Conservation (phyloP, 2,888 invertebrate genomes). For the Eristalinus sepulchralis region DNA sequence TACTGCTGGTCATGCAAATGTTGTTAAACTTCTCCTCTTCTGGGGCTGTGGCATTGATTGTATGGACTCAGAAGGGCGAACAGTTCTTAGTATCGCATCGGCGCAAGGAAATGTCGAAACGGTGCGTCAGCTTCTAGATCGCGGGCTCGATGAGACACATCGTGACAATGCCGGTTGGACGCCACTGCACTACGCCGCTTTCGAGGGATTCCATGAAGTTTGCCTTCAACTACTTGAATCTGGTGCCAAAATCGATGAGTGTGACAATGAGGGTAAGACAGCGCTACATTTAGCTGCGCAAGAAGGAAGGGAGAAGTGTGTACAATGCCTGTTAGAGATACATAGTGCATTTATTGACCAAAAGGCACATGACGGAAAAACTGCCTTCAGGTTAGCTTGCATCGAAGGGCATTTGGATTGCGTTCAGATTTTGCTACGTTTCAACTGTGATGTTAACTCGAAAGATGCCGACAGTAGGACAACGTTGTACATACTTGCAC, state of each 20-base stretch:
- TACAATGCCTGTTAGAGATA: slow-evolving; percentile 85
- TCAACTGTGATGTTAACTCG: slow-evolving; percentile 92
- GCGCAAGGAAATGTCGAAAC: slow-evolving; percentile 94
- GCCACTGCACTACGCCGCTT: slow-evolving; percentile 96
- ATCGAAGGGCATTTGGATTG: slow-evolving; percentile 87
- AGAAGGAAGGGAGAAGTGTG: slow-evolving; percentile 88
- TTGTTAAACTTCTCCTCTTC: slow-evolving; percentile 92
- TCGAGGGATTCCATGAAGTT: slow-evolving; percentile 86
- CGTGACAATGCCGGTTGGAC: slow-evolving; percentile 98
- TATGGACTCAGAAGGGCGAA: slow-evolving; percentile 96
- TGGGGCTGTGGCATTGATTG: slow-evolving; percentile 98
- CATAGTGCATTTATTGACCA: slow-evolving; percentile 91
- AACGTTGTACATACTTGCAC: slow-evolving; percentile 93
- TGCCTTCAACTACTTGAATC: slow-evolving; percentile 85
- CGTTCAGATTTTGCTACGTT: slow-evolving; percentile 84
- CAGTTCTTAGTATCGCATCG: slow-evolving; percentile 92
- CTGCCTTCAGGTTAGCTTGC: slow-evolving; percentile 86
- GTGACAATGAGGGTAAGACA: slow-evolving; percentile 95
- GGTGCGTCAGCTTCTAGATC: slow-evolving; percentile 92
- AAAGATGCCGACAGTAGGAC: slow-evolving; percentile 96
- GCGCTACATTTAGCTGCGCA: slow-evolving; percentile 94
- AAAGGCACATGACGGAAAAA: slow-evolving; percentile 94
- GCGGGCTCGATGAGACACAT: slow-evolving; percentile 93
- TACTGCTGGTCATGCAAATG: slow-evolving; percentile 93
- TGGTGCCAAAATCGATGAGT: slow-evolving; percentile 93